Base-by-base conservation (phyloP, 2,113 vertebrate genomes). In the Serilophus lunatus region DNA sequence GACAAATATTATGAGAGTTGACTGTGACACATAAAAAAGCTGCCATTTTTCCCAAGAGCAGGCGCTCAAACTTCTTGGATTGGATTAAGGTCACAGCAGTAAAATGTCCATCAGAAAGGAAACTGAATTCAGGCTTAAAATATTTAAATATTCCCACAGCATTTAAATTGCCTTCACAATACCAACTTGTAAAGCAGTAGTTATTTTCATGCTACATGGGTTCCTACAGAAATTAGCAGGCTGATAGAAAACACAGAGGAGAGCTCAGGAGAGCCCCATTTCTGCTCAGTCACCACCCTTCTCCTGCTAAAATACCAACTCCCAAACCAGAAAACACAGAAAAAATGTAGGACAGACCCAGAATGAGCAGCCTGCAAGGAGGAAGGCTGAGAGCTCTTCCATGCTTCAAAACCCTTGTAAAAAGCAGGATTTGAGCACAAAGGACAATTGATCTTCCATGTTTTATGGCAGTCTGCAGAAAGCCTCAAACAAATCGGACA, bases 51-150 rank as follows among this genome's bases (percentile, higher is more conserved):
- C 87, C 85, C 77, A 95, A 72, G 74, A 80, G 24, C 18, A 53
- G 53, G 47, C 0, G 2, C 74, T 93, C 61, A 74, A 35, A 80
- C 44, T 72, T 90, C 81, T 69, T 91, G 44, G 36, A 42, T 47
- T 85, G 49, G 63, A 81, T 91, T 94, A 88, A 76, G 71, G 78
- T 88, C 86, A 93, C 60, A 90, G 63, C 31, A 95, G 49, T 84
- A 90, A 90, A 94, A 71, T 59, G 88, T 11, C 8, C 44, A 50
- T 28, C 51, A 74, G 66, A 91, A 90, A 92, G 49, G 42, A 88
- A 85, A 68, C 9, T 23, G 79, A 65, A 60, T 83, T 91, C 42
- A 82, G 33, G 50, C 57, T 72, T 68, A 50, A 53, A 54, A 54
- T 65, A 66, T 56, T 94, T 71, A 85, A 86, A 33, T 75, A 75